These are phyloP conservation scores for Peromyscus melanophrys DNA, from an alignment of 2,797 vertebrate genomes.

Conservation along the genomic window DNA sequence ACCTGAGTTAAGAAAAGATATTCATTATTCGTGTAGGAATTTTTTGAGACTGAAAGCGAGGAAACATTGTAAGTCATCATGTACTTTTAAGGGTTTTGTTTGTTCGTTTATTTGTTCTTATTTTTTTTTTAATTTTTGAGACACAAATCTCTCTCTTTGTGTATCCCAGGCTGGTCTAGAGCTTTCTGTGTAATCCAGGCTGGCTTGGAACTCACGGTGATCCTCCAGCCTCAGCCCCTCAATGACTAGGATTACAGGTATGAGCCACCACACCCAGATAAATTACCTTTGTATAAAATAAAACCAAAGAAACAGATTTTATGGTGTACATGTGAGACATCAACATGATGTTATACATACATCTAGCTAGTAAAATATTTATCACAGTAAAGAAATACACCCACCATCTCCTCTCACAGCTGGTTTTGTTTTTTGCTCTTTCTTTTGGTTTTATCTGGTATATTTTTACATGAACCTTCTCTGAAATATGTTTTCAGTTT, in stretches of 20 bases:
- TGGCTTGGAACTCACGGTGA: background rate
- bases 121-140: background rate
- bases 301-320: background rate
- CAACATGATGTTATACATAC: background rate
- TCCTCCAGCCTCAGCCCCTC: background rate
- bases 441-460: background rate
- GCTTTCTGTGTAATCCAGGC: background rate
- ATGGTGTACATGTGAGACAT: background rate
- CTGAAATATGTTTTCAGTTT: conserved; percentile 41
- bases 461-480: conserved; percentile 18
- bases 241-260: background rate
- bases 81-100: background rate
- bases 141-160: background rate
- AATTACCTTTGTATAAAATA: background rate
- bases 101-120: background rate
- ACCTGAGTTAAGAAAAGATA: background rate
- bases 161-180: background rate
- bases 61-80: conserved; percentile 34
- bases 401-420: background rate
- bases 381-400: background rate
- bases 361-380: background rate
- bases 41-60: conserved; percentile 5
- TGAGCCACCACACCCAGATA: no score
- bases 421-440: background rate
- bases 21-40: background rate